A percentile compares a stretch with the other conserved stretches of the same genome.
These are phyloP conservation scores for Onthophagus sagittarius DNA, from an alignment of 2,888 invertebrate genomes.

Conservation along the genomic window DNA sequence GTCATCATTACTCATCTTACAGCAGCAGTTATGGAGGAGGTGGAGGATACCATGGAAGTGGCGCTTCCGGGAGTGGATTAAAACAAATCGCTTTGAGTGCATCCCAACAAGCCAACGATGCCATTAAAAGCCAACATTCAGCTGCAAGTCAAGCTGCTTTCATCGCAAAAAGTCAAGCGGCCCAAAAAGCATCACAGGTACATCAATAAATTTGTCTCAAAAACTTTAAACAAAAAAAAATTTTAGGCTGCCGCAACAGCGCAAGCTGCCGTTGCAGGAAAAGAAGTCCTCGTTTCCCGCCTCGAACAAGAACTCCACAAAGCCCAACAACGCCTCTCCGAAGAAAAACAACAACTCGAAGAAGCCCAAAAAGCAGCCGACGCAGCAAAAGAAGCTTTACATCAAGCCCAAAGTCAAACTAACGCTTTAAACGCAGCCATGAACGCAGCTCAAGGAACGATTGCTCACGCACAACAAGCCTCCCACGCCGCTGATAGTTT, in stretches of 20 bases:
- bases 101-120: conserved; percentile 16
- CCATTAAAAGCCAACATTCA: conserved; percentile 15
- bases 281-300: conserved; percentile 52
- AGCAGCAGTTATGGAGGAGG: conserved; percentile 13
- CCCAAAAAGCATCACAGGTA: conserved; percentile 9
- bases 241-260: conserved; percentile 62
- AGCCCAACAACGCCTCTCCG: conserved; percentile 62
- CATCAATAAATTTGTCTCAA: background rate
- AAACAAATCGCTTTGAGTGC: conserved; percentile 14
- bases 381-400: conserved; percentile 67
- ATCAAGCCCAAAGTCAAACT: conserved; percentile 51
- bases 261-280: conserved; percentile 62
- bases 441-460: conserved; percentile 72
- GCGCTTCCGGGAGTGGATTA: conserved; percentile 9
- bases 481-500: conserved; percentile 71
- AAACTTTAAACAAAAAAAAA: background rate
- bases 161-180: conserved; percentile 14
- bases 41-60: conserved; percentile 1
- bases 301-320: conserved; percentile 70
- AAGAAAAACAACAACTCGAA: conserved; percentile 68
- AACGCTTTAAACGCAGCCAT: conserved; percentile 70
- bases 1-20: conserved; percentile 23
- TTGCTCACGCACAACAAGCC: conserved; percentile 70
- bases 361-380: conserved; percentile 69
- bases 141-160: conserved; percentile 15